Conservation (phyloP, 2,888 invertebrate species). For the Andrena bicolor region DNA sequence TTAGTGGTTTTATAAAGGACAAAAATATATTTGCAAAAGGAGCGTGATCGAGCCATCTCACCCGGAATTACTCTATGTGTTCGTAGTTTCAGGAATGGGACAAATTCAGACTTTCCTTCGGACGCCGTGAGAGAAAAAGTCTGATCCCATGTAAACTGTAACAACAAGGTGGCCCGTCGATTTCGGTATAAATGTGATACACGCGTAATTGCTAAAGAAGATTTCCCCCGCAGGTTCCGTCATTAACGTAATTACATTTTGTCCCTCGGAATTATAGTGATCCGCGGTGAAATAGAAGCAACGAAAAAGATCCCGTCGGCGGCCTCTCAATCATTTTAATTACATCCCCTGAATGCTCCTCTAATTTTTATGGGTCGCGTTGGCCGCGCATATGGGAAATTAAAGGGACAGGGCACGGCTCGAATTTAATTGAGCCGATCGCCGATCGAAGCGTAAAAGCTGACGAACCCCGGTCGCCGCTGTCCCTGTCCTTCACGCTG, state of each 20-base stretch:
- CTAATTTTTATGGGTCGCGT: constrained; percentile 42
- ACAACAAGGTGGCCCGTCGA: not conserved
- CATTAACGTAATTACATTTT: constrained; percentile 52
- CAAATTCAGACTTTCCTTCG: not conserved
- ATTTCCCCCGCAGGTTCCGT: constrained; percentile 43
- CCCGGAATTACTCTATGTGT: too few relatives aligned
- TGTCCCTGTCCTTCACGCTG: constrained; percentile 17
- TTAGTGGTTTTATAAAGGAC: too few relatives aligned
- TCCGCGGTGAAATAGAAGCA: constrained; percentile 42
- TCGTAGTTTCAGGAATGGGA: not conserved
- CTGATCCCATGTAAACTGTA: not conserved
- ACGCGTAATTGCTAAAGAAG: constrained; percentile 31
- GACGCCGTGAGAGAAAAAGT: not conserved
- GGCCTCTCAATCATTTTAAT: constrained; percentile 48
- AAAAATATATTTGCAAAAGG: too few relatives aligned
- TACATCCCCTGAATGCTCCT: constrained; percentile 44
- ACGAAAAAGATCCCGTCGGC: constrained; percentile 20
- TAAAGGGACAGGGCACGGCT: constrained; percentile 23
- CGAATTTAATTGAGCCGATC: constrained; percentile 64
- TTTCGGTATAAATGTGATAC: constrained; percentile 37
- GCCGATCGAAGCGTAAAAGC: constrained; percentile 47
- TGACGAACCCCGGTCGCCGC: constrained; percentile 46
- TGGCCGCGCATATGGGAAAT: constrained; percentile 51
- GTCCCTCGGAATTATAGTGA: constrained; percentile 46
- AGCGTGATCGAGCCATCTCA: too few relatives aligned